Conservation (phyloP, 2,888 invertebrate genomes). For the Clusia tigrina region DNA sequence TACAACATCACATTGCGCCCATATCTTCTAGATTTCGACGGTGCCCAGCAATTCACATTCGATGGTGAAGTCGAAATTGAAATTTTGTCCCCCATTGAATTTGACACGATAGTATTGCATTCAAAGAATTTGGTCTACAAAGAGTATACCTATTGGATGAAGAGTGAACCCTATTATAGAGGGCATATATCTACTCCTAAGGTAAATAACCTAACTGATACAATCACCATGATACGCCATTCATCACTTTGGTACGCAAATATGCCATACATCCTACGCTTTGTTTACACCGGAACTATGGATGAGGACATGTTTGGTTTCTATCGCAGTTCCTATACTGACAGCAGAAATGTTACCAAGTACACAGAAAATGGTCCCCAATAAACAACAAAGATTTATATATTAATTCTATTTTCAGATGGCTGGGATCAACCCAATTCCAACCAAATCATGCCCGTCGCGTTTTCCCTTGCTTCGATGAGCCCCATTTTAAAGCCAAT, state of each 20-base stretch:
- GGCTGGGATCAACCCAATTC: slow-evolving; percentile 75
- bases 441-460: slow-evolving; percentile 73
- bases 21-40: slow-evolving; percentile 54
- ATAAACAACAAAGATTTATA: background rate
- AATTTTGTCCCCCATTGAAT: slow-evolving; percentile 61
- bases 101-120: slow-evolving; percentile 66
- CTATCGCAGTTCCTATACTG: slow-evolving; percentile 64
- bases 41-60: slow-evolving; percentile 44
- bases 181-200: slow-evolving; percentile 37
- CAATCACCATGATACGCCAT: slow-evolving; percentile 47
- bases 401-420: slow-evolving; percentile 55
- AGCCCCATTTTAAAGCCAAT: slow-evolving; percentile 75
- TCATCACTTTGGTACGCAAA: slow-evolving; percentile 49
- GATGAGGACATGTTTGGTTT: slow-evolving; percentile 67
- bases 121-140: slow-evolving; percentile 64
- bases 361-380: slow-evolving; percentile 30
- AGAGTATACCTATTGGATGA: slow-evolving; percentile 41
- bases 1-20: slow-evolving; percentile 68
- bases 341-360: slow-evolving; percentile 58
- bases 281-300: slow-evolving; percentile 67
- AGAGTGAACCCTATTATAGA: slow-evolving; percentile 35
- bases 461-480: slow-evolving; percentile 84
- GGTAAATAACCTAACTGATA: slow-evolving; percentile 57
- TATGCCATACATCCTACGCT: slow-evolving; percentile 64
- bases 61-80: slow-evolving; percentile 63